phyloP scores from a whole-genome alignment of 2,113 vertebrate species.

The Odontesthes bonariensis region DNA sequence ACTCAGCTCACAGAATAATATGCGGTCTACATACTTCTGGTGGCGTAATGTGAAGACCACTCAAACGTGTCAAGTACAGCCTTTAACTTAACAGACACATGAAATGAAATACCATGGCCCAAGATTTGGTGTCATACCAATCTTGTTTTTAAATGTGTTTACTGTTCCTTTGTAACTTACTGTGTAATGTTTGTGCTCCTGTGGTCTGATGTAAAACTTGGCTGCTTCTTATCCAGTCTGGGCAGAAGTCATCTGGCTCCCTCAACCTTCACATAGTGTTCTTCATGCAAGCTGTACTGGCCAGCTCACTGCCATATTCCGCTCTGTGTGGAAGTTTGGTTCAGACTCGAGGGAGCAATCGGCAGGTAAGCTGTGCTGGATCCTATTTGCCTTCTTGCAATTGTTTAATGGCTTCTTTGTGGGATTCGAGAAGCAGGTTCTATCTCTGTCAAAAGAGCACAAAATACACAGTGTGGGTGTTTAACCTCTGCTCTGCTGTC shows the following conservation, averaged over 20 bases:
- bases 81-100: neutral
- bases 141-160: slow-evolving; percentile 4
- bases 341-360: too few species aligned
- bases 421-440: too few species aligned
- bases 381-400: too few species aligned
- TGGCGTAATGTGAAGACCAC: neutral
- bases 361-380: too few species aligned
- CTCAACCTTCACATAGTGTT: slow-evolving; percentile 21
- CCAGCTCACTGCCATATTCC: too few species aligned
- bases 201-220: slow-evolving; percentile 2
- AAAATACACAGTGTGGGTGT: too few species aligned
- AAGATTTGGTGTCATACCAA: neutral
- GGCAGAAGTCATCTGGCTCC: slow-evolving; percentile 26
- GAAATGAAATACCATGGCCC: neutral
- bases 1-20: too few species aligned
- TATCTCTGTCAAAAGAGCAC: too few species aligned
- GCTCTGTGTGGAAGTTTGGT: too few species aligned
- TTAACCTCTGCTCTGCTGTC: too few species aligned
- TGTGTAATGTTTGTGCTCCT: neutral
- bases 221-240: neutral
- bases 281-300: neutral
- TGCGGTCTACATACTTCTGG: too few species aligned
- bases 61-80: neutral
- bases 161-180: neutral
- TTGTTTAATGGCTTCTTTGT: too few species aligned